Conservation (phyloP, 1,140 invertebrate species). For the Drosophila malerkotliana region DNA sequence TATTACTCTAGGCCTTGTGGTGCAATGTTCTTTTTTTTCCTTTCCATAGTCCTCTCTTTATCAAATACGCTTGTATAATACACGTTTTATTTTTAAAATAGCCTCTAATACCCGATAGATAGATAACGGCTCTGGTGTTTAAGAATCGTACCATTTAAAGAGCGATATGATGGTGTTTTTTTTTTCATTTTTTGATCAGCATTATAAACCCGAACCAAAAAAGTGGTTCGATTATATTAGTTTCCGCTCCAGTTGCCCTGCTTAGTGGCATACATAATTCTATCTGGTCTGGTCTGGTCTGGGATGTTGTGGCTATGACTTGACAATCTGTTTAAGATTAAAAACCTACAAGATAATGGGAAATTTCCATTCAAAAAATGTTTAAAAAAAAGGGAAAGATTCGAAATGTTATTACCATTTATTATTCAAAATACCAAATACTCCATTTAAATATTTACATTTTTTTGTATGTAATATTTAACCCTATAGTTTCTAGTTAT, state of each 20-base stretch:
- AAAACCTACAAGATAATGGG: slow-evolving; percentile 12
- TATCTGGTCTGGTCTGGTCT: slow-evolving; percentile 1
- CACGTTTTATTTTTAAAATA: slow-evolving; percentile 75
- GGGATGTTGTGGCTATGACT: slow-evolving; percentile 20
- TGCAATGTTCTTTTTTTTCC: slow-evolving; percentile 5
- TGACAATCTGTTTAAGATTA: slow-evolving; percentile 30
- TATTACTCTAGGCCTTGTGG: background rate
- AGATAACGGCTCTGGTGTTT: slow-evolving; percentile 21
- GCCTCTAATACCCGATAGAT: slow-evolving; percentile 44
- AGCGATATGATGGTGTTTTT: background rate
- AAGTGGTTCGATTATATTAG: slow-evolving; percentile 42
- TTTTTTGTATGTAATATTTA: too few species aligned
- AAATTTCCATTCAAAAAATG: slow-evolving; percentile 19
- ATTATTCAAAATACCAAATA: too few species aligned
- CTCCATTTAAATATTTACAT: too few species aligned
- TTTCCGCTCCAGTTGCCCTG: slow-evolving; percentile 40
- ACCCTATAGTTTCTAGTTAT: too few species aligned
- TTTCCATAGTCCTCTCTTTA: slow-evolving; percentile 44
- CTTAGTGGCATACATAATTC: background rate
- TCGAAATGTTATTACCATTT: background rate
- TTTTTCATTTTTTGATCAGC: background rate
- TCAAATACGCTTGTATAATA: slow-evolving; percentile 59
- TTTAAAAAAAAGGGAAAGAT: background rate
- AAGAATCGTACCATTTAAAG: slow-evolving; percentile 11
- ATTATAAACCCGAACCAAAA: slow-evolving; percentile 15